These are phyloP conservation scores for Cyprinodon variegatus DNA, from an alignment of 2,113 vertebrate species.

Conservation along the genomic window DNA sequence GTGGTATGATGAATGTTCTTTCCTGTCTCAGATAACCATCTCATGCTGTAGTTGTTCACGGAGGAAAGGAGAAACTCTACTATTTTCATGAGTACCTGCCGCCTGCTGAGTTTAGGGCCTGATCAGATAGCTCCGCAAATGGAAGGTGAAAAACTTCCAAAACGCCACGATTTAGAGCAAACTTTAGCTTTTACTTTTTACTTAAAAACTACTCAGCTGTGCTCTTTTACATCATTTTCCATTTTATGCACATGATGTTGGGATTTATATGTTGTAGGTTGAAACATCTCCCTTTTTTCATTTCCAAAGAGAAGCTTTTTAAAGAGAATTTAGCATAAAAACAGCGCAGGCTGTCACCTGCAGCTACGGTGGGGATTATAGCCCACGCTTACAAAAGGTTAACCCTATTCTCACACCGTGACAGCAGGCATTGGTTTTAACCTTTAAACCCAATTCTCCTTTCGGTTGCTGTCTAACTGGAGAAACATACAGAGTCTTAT, in stretches of 20 bases:
- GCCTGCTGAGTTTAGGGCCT: constrained; percentile 15
- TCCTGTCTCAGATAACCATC: constrained; percentile 64
- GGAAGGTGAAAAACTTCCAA: constrained; percentile 1
- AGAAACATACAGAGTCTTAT: constrained; percentile 32
- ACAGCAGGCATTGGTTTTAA: constrained; percentile 61
- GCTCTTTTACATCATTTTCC: neutral
- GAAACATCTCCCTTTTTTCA: neutral
- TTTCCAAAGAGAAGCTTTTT: constrained; percentile 15
- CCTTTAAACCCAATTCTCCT: constrained; percentile 47
- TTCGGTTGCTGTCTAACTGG: constrained; percentile 12
- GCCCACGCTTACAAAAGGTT: constrained; percentile 53
- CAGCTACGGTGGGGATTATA: constrained; percentile 7
- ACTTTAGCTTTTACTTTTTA: neutral
- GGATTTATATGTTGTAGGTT: neutral
- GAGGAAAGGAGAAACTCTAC: constrained; percentile 40
- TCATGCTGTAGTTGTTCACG: constrained; percentile 55
- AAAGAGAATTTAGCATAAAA: constrained; percentile 24
- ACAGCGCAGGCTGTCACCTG: constrained; percentile 14
- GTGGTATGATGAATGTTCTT: constrained; percentile 68
- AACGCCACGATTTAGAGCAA: neutral
- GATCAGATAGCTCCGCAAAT: constrained; percentile 24
- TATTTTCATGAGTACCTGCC: constrained; percentile 30
- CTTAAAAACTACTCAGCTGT: neutral
- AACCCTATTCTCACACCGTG: constrained; percentile 27
- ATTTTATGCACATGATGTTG: neutral